Percentiles rank a stretch among this genome's conserved stretches.
These are phyloP conservation scores for Istiophorus platypterus DNA, from an alignment of 2,113 vertebrate species.

Conservation along the genomic window DNA sequence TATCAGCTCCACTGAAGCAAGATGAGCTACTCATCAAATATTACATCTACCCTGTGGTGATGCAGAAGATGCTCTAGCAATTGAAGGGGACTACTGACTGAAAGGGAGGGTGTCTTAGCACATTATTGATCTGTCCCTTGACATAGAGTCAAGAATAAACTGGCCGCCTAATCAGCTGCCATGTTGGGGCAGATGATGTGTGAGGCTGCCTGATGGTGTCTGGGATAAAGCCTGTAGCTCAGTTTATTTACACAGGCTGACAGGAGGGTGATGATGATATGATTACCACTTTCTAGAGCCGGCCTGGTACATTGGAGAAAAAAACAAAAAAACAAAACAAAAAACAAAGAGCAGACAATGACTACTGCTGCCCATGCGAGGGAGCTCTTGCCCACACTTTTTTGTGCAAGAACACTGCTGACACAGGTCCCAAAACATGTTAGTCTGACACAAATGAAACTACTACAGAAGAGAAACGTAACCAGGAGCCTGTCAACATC, in stretches of 20 bases:
- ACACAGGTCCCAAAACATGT: not conserved
- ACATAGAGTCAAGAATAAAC: conserved; percentile 50
- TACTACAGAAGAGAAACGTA: conserved; percentile 9
- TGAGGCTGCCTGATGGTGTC: conserved; percentile 42
- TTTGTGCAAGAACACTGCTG: not conserved
- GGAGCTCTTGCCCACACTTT: conserved; percentile 64
- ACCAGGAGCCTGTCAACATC: not conserved
- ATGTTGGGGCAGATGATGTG: conserved; percentile 62
- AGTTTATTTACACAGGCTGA: conserved; percentile 43
- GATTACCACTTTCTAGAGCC: conserved; percentile 17
- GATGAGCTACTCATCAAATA: conserved; percentile 40
- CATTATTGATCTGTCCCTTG: conserved; percentile 61
- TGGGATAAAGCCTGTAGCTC: conserved; percentile 9
- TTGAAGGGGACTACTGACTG: conserved; percentile 5
- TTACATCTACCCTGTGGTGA: conserved; percentile 27
- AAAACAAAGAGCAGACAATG: conserved; percentile 28
- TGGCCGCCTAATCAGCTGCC: conserved; percentile 29
- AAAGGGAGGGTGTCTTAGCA: conserved; percentile 44
- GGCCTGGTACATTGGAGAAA: not conserved
- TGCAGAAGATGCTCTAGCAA: conserved; percentile 25
- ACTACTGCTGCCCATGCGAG: conserved; percentile 61
- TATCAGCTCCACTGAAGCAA: conserved; percentile 19
- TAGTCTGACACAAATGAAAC: conserved; percentile 1
- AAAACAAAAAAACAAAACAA: conserved; percentile 2
- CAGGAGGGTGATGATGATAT: not conserved